Evolutionary conservation across 2,888 invertebrate species (phyloP), one percentile per base, ranked within the genome.

Genomic region (Hofmannophila pseudospretella): DNA sequence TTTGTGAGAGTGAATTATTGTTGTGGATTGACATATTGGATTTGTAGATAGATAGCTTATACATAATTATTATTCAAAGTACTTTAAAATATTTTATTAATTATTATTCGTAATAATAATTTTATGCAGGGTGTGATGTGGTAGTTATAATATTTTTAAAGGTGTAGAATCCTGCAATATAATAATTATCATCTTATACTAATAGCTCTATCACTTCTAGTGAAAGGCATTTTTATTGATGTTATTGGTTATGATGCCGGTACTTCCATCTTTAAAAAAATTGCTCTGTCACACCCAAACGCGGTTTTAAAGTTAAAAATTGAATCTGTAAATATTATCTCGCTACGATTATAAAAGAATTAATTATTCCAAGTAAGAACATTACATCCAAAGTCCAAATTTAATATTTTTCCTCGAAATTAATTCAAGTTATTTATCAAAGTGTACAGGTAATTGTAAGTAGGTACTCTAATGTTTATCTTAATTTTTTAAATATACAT

Each of bases 401-500:
- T 27, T 68, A 60, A 55, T 47, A 45, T 53, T 55, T 59, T 59
- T 66, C 60, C 58, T 73, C 67, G 57, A 77, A 77, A 74, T 64
- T 64, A 49, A 64, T 70, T 73, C 58, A 64, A 67, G 60, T 74
- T 78, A 79, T 82, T 81, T 78, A 77, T 81, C 69, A 67, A 67
- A 55, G 56, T 84, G 82, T 85, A 85, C 85, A 85, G 78, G 60
- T 82, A 81, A 79, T 79, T 77, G 54, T 82, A 82, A 82, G 79
- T 82, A 82, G 75, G 69, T 77, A 73, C 65, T 71, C 55, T 78
- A 74, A 79, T 67, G 71, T 73, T 78, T 76, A 79, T 74, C 72
- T 74, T 79, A 75, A 76, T 81, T 84, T 82, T 81, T 84, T 80
- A 70, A 80, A 80, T 80, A 79, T 77, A 81, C 77, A 78, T 84